Conservation (phyloP, 1,140 invertebrate genomes). For the Drosophila elegans region DNA sequence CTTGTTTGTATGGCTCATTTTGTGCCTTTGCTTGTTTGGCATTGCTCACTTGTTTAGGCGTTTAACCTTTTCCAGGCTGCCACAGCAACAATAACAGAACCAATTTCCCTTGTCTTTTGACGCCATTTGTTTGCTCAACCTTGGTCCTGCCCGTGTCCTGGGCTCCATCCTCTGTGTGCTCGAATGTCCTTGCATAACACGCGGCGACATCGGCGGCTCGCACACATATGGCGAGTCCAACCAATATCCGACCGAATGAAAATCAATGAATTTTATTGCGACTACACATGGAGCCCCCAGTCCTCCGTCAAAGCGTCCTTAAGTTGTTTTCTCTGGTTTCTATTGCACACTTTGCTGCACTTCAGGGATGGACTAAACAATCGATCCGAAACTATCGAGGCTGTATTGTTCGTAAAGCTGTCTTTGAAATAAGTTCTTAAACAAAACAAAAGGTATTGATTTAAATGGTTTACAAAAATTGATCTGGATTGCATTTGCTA, state of each 20-base stretch:
- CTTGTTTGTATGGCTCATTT: conserved; percentile 67
- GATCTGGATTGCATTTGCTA: too few species aligned
- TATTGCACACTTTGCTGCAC: conserved; percentile 46
- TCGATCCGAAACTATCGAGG: not conserved
- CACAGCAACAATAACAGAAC: conserved; percentile 46
- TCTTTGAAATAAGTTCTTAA: too few species aligned
- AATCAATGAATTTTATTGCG: conserved; percentile 79
- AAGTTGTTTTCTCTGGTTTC: conserved; percentile 27
- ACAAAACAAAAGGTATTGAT: too few species aligned
- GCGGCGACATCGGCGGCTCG: conserved; percentile 45
- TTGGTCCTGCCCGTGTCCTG: conserved; percentile 41
- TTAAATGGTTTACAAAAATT: too few species aligned
- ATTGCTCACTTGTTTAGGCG: conserved; percentile 77
- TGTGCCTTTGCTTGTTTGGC: conserved; percentile 71
- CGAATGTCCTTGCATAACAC: conserved; percentile 33
- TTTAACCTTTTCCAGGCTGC: conserved; percentile 71
- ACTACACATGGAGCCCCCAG: conserved; percentile 42
- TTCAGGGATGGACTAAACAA: conserved; percentile 12
- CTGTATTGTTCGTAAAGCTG: not conserved
- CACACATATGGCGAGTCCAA: conserved; percentile 41
- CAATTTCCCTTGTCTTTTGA: conserved; percentile 73
- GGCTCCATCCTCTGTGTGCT: conserved; percentile 3
- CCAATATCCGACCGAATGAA: conserved; percentile 61
- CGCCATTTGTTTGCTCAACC: conserved; percentile 76
- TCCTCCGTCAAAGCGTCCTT: conserved; percentile 6